phyloP scores from a whole-genome alignment of 2,113 vertebrate genomes.

The Acanthisitta chloris region DNA sequence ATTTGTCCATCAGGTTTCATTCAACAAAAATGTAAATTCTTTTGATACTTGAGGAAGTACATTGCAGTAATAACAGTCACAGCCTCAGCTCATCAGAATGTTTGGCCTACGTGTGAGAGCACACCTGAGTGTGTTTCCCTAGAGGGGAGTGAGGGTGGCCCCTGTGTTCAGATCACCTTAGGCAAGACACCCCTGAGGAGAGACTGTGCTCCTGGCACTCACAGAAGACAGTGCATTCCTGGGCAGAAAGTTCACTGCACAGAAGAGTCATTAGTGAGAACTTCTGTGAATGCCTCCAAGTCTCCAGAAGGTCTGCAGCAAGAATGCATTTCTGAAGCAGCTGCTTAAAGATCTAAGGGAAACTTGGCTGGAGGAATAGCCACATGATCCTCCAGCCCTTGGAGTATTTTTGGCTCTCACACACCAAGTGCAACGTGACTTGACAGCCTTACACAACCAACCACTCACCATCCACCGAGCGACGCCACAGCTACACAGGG shows the following conservation, averaged over 20 bases:
- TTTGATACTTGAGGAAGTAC: not conserved
- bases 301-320: conserved; percentile 35
- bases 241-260: conserved; percentile 53
- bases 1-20: not conserved
- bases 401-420: conserved; percentile 12
- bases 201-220: not conserved
- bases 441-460: conserved; percentile 20
- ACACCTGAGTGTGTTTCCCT: not conserved
- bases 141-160: not conserved
- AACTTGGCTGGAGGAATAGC: conserved; percentile 55
- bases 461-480: not conserved
- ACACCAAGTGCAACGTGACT: not conserved
- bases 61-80: not conserved
- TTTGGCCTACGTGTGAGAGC: not conserved
- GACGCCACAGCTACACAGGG: not conserved
- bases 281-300: not conserved
- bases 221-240: not conserved
- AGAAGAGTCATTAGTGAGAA: not conserved
- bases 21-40: not conserved
- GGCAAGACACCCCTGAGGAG: fast-evolving
- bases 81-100: not conserved
- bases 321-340: conserved; percentile 46
- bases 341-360: conserved; percentile 48
- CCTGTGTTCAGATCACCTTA: not conserved
- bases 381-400: conserved; percentile 51